A percentile compares a stretch with the other conserved stretches of the same genome.
Evolutionary conservation across 2,888 invertebrate species (phyloP).

Genomic region (Philonicus albiceps): DNA sequence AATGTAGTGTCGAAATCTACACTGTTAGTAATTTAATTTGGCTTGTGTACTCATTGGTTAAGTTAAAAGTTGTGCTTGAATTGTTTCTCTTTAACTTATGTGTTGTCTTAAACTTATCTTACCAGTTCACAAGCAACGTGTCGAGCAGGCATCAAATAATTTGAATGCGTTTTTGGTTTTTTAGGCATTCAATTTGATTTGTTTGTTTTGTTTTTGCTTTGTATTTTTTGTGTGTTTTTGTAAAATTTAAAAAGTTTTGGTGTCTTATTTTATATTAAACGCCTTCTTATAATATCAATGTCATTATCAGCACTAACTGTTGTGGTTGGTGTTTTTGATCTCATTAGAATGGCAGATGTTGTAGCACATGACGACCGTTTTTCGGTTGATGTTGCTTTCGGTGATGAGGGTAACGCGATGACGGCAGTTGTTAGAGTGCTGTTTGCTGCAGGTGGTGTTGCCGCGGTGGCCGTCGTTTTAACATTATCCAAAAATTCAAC

Average conservation of each 20-base stretch:
- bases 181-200: neutral
- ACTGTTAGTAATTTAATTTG: neutral
- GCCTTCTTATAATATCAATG: constrained; percentile 42
- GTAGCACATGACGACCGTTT: constrained; percentile 46
- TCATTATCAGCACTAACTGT: constrained; percentile 23
- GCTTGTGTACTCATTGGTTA: neutral
- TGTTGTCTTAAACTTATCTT: constrained; percentile 26
- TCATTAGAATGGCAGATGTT: constrained; percentile 43
- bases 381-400: constrained; percentile 10
- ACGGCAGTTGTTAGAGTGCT: constrained; percentile 15
- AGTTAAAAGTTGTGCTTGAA: neutral
- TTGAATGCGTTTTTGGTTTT: neutral
- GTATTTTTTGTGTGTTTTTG: constrained; percentile 5
- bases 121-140: constrained; percentile 35
- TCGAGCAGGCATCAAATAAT: constrained; percentile 20
- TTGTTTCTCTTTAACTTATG: neutral
- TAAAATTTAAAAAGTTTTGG: constrained; percentile 16
- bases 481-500: constrained; percentile 20
- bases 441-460: neutral
- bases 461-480: neutral
- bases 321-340: constrained; percentile 41
- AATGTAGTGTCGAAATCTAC: neutral
- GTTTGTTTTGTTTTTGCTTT: constrained; percentile 4
- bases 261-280: constrained; percentile 35
- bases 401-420: constrained; percentile 9